phyloP scores from a whole-genome alignment of 2,113 vertebrate species.

The Gavia stellata region DNA sequence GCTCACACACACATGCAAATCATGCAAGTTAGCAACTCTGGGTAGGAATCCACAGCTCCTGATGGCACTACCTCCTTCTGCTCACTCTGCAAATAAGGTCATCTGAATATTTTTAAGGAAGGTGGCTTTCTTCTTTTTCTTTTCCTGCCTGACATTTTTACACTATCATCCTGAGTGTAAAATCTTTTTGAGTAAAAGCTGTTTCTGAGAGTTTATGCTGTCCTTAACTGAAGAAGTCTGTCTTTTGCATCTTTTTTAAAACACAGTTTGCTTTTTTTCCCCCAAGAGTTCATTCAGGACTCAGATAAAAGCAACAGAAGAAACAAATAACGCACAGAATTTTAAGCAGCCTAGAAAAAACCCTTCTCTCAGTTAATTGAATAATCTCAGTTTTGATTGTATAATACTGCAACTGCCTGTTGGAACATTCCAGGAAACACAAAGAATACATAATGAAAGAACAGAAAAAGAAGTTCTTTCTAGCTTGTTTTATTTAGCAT shows the following conservation, averaged over 20 bases:
- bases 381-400: background rate
- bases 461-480: background rate
- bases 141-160: background rate
- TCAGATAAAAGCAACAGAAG: constrained; percentile 11
- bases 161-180: background rate
- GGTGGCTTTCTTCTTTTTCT: background rate
- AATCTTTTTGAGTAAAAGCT: background rate
- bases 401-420: background rate
- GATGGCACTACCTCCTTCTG: background rate
- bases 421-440: background rate
- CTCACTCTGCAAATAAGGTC: background rate
- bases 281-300: background rate
- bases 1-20: background rate
- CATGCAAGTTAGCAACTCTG: background rate
- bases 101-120: background rate
- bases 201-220: background rate
- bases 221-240: background rate
- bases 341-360: constrained; percentile 40
- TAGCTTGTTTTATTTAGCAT: background rate
- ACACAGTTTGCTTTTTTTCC: accelerated
- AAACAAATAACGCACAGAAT: constrained; percentile 27
- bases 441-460: background rate
- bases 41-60: background rate
- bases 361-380: background rate
- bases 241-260: background rate